Percentiles rank a stretch among this genome's conserved stretches.
phyloP scores from a whole-genome alignment of 2,888 invertebrate genomes.

The Rhabditophanes sp. region DNA sequence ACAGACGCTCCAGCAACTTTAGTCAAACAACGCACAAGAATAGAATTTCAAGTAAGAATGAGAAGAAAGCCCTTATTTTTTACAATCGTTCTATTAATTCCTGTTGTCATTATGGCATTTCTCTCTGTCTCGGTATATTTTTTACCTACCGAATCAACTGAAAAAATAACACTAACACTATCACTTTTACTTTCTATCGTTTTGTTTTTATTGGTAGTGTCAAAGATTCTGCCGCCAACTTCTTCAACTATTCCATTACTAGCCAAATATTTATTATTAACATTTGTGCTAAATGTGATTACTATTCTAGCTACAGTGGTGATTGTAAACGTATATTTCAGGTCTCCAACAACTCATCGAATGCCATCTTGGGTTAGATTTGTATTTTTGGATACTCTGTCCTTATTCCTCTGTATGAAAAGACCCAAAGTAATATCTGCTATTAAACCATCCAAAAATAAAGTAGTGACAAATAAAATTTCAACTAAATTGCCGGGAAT shows the following conservation, averaged over 20 bases:
- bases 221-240: slow-evolving; percentile 95
- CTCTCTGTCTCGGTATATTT: slow-evolving; percentile 95
- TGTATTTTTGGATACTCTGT: slow-evolving; percentile 66
- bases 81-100: slow-evolving; percentile 94
- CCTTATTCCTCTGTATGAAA: slow-evolving; percentile 79
- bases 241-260: slow-evolving; percentile 73
- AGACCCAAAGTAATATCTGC: too few species aligned
- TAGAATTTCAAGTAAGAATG: slow-evolving; percentile 37
- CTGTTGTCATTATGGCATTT: slow-evolving; percentile 95
- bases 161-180: slow-evolving; percentile 55
- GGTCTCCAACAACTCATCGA: slow-evolving; percentile 85
- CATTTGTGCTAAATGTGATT: slow-evolving; percentile 97
- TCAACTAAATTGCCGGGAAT: too few species aligned
- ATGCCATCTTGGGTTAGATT: slow-evolving; percentile 92
- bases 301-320: slow-evolving; percentile 96
- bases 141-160: slow-evolving; percentile 69
- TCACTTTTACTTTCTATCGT: slow-evolving; percentile 97
- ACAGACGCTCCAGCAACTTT: slow-evolving; percentile 58
- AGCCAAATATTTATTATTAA: slow-evolving; percentile 94
- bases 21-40: slow-evolving; percentile 48
- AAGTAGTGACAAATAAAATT: too few species aligned
- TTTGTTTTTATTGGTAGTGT: slow-evolving; percentile 91
- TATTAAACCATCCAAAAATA: too few species aligned
- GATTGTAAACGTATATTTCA: slow-evolving; percentile 97
- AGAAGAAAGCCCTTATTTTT: slow-evolving; percentile 93